phyloP scores from a whole-genome alignment of 2,113 vertebrate genomes.

The Thamnophis sirtalis region DNA sequence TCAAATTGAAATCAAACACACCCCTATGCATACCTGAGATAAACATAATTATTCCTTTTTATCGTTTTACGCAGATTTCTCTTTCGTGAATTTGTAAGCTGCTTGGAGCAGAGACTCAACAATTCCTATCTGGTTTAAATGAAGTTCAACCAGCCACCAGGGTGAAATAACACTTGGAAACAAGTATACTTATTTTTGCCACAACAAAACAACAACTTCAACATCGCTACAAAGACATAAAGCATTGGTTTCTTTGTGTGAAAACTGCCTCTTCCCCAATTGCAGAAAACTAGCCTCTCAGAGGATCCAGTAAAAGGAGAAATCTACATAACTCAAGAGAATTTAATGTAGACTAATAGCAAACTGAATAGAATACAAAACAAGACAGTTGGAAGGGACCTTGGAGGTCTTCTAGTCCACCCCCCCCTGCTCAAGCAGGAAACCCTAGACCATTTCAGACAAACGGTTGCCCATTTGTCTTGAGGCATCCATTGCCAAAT shows the following conservation, averaged over 20 bases:
- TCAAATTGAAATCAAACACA: neutral
- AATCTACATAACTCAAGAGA: too few species aligned
- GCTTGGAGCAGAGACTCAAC: neutral
- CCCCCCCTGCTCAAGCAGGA: neutral
- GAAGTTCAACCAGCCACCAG: neutral
- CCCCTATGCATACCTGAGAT: neutral
- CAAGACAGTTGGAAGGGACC: neutral
- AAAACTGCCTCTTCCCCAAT: neutral
- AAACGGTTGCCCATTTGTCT: too few species aligned
- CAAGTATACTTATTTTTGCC: neutral
- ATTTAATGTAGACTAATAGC: neutral
- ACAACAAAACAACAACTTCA: neutral
- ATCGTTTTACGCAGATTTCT: neutral
- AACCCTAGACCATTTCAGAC: neutral
- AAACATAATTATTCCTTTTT: neutral
- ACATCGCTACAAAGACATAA: neutral
- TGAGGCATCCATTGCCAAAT: neutral
- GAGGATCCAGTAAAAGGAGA: neutral
- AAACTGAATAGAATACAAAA: too few species aligned
- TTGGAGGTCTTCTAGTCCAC: neutral
- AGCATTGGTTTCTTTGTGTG: neutral
- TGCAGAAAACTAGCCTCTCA: neutral
- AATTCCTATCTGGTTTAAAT: neutral
- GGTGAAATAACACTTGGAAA: neutral
- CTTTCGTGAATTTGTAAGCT: neutral